A percentile compares a stretch with the other conserved stretches of the same genome.
phyloP scores from a whole-genome alignment of 1,140 invertebrate genomes.

The Melipona quadrifasciata region DNA sequence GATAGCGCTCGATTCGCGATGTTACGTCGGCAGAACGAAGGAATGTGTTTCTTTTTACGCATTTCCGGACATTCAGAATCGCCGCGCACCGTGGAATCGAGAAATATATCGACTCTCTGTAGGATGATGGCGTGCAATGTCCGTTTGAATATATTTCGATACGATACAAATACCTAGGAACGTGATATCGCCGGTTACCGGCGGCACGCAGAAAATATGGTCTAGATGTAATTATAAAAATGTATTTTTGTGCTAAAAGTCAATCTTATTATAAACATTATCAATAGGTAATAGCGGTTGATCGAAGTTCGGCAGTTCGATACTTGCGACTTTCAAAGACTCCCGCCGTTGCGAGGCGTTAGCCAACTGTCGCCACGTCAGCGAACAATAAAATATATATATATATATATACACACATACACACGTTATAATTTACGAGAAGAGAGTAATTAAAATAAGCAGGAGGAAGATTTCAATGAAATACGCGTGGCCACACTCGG shows the following conservation, averaged over 20 bases:
- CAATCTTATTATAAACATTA: slow-evolving; percentile 57
- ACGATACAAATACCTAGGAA: neutral
- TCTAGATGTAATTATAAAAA: slow-evolving; percentile 63
- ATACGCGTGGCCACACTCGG: neutral
- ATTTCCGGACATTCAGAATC: neutral
- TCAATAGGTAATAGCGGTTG: slow-evolving; percentile 23
- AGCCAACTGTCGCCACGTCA: neutral
- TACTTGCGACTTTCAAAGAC: slow-evolving; percentile 21
- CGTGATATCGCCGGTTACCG: slow-evolving; percentile 7
- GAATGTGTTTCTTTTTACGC: neutral
- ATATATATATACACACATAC: neutral
- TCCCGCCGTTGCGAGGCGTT: slow-evolving; percentile 10
- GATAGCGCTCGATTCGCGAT: neutral
- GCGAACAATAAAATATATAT: neutral
- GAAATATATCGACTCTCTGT: neutral
- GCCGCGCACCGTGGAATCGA: neutral
- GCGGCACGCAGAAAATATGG: slow-evolving; percentile 12
- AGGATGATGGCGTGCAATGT: neutral
- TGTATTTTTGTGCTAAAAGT: slow-evolving; percentile 72
- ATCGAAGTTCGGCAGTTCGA: neutral
- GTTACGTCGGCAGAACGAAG: neutral
- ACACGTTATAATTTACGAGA: neutral
- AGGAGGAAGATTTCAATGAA: neutral
- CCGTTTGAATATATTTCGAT: slow-evolving; percentile 12
- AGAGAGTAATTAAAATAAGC: neutral